phyloP scores from a whole-genome alignment of 2,797 vertebrate species.

The Alosa sapidissima region DNA sequence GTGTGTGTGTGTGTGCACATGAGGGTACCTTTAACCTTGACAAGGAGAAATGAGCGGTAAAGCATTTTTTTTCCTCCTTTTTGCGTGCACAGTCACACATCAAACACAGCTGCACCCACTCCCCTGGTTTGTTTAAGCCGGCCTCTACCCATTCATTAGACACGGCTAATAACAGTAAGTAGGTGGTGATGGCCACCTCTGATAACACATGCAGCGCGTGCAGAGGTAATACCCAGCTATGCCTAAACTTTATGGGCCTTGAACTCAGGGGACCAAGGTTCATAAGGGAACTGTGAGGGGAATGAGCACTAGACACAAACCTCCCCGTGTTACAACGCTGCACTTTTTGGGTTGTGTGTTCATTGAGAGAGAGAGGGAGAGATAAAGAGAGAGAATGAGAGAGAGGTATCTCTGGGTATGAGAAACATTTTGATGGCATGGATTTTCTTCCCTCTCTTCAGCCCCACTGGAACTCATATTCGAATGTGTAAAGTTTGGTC shows the following conservation, averaged over 20 bases:
- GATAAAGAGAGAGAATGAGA: not conserved
- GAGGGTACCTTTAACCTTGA: conserved; percentile 66
- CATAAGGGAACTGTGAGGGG: not conserved
- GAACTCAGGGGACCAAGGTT: not conserved
- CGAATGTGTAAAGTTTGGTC: conserved; percentile 59
- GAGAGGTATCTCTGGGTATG: not conserved
- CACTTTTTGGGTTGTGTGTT: not conserved
- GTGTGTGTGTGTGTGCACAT: conserved; percentile 54
- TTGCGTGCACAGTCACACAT: conserved; percentile 64
- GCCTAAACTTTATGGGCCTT: not conserved
- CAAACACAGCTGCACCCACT: conserved; percentile 78
- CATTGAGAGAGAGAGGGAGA: not conserved
- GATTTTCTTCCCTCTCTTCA: conserved; percentile 49
- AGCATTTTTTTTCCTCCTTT: conserved; percentile 68
- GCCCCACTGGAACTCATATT: conserved; percentile 60
- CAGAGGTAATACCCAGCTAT: not conserved
- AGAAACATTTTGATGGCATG: conserved; percentile 34
- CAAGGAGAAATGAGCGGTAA: conserved; percentile 49
- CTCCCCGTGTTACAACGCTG: not conserved
- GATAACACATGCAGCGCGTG: conserved; percentile 64
- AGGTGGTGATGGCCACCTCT: conserved; percentile 78
- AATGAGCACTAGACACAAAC: not conserved
- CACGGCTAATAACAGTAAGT: conserved; percentile 82
- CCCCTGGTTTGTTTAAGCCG: conserved; percentile 70
- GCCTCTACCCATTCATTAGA: conserved; percentile 86